A percentile compares a stretch with the other conserved stretches of the same genome.
These are phyloP conservation scores for Zoanthus solanderi DNA, from an alignment of 92 coral and sea anemone genomes.

Conservation along the genomic window DNA sequence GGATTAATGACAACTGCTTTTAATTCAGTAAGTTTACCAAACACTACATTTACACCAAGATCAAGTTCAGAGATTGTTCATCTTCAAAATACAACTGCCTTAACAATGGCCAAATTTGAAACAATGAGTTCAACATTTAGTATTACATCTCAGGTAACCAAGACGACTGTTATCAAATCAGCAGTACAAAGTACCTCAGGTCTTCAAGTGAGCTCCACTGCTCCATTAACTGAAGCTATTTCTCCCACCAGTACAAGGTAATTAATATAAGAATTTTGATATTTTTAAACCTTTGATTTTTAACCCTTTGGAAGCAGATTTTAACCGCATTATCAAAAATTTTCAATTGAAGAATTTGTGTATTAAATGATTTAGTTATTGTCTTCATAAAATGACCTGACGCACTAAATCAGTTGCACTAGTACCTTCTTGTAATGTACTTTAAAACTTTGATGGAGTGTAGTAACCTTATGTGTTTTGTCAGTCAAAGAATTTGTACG, in stretches of 20 bases:
- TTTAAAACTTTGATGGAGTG: too few relatives aligned
- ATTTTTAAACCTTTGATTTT: too few relatives aligned
- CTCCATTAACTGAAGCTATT: not conserved
- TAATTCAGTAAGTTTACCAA: not conserved
- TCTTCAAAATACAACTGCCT: conserved; percentile 27
- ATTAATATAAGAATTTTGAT: not conserved
- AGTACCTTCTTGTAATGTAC: too few relatives aligned
- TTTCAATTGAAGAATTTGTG: too few relatives aligned
- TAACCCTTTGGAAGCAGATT: too few relatives aligned
- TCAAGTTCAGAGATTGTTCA: not conserved
- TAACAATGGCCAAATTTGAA: not conserved
- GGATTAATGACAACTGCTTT: not conserved
- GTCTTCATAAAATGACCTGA: too few relatives aligned
- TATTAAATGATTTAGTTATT: too few relatives aligned
- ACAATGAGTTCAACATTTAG: not conserved
- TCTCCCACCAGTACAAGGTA: conserved; percentile 22
- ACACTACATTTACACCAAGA: not conserved
- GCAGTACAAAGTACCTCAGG: not conserved
- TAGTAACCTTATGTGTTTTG: too few relatives aligned
- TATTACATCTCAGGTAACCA: conserved; percentile 11
- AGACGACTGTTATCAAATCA: not conserved
- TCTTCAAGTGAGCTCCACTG: not conserved
- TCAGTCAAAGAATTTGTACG: too few relatives aligned
- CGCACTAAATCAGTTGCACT: too few relatives aligned
- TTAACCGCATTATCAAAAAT: too few relatives aligned